A percentile compares a stretch with the other conserved stretches of the same genome.
Evolutionary conservation across 1,140 invertebrate species (phyloP).

Genomic region (Zaprionus nigranus): DNA sequence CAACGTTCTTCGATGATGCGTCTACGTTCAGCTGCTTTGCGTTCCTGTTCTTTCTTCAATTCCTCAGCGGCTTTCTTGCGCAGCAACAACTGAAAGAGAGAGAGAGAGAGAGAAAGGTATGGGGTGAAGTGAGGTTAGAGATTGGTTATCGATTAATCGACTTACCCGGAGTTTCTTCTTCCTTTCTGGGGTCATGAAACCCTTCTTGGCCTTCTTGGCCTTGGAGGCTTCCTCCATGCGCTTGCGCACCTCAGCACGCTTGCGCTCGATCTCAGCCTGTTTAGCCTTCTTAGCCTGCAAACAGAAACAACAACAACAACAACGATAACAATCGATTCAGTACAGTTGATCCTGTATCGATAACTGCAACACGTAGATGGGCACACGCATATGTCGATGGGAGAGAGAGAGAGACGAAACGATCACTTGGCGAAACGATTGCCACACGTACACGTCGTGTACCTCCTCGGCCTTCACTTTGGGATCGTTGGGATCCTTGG

Average conservation of each 20-base stretch:
- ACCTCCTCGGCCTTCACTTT: constrained; percentile 83
- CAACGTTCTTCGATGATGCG: constrained; percentile 98
- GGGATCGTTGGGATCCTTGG: constrained; percentile 79
- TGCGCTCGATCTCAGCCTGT: constrained; percentile 96
- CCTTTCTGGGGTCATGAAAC: constrained; percentile 99
- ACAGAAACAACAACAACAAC: constrained; percentile 15
- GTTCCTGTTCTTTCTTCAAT: constrained; percentile 99
- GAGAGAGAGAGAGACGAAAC: constrained; percentile 17
- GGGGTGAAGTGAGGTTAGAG: not conserved
- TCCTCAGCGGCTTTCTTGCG: constrained; percentile 99
- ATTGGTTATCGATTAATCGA: constrained; percentile 48
- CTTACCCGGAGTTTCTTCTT: constrained; percentile 98
- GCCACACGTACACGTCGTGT: constrained; percentile 78
- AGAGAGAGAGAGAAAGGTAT: not conserved
- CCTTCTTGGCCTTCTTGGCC: constrained; percentile 98
- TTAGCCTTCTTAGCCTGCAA: constrained; percentile 95
- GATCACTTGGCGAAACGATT: constrained; percentile 31
- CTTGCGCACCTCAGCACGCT: constrained; percentile 97
- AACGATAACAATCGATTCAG: not conserved
- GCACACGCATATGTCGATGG: constrained; percentile 28
- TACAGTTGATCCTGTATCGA: not conserved
- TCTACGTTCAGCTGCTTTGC: constrained; percentile 98
- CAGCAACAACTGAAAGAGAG: constrained; percentile 92
- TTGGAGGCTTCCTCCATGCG: constrained; percentile 98
- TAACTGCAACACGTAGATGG: constrained; percentile 40